Percentiles rank a stretch among this genome's conserved stretches.
Conservation (phyloP, 2,797 vertebrate species). For the Pteronotus mesoamericanus region DNA sequence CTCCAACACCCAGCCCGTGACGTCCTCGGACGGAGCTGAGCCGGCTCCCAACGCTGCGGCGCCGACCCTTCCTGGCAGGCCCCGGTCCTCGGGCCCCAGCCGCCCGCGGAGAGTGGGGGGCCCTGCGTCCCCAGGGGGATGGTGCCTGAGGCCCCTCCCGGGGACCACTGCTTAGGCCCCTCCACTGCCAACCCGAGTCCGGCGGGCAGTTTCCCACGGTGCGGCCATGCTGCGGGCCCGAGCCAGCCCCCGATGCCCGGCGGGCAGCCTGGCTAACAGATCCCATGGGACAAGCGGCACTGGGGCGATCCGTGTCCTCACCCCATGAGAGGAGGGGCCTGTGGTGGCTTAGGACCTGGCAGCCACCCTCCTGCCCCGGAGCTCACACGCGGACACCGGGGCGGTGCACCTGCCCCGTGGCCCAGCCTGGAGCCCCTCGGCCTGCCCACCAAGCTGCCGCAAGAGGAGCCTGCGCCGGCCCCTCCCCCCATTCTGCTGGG, state of each 20-base stretch:
- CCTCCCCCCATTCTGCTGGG: background rate
- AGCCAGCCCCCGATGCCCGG: no score
- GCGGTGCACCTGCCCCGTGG: background rate
- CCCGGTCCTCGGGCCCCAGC: background rate
- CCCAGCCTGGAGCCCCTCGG: background rate
- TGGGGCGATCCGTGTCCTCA: background rate
- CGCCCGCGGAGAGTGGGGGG: background rate
- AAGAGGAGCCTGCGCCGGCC: background rate
- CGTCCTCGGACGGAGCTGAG: background rate
- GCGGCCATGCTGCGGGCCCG: background rate
- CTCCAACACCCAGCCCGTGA: background rate
- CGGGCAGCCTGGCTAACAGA: no score
- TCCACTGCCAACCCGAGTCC: background rate
- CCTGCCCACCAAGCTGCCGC: background rate
- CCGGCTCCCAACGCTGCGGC: background rate
- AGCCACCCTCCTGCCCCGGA: background rate
- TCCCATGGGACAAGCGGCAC: no score
- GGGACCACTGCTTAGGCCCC: background rate
- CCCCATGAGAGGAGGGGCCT: background rate
- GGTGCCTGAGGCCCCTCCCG: background rate
- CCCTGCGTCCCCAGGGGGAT: background rate
- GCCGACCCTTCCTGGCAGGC: background rate
- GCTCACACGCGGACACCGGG: background rate
- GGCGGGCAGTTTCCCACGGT: background rate
- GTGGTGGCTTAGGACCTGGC: background rate